Evolutionary conservation across 2,888 invertebrate species (phyloP).

Genomic region (Torymus auratus): DNA sequence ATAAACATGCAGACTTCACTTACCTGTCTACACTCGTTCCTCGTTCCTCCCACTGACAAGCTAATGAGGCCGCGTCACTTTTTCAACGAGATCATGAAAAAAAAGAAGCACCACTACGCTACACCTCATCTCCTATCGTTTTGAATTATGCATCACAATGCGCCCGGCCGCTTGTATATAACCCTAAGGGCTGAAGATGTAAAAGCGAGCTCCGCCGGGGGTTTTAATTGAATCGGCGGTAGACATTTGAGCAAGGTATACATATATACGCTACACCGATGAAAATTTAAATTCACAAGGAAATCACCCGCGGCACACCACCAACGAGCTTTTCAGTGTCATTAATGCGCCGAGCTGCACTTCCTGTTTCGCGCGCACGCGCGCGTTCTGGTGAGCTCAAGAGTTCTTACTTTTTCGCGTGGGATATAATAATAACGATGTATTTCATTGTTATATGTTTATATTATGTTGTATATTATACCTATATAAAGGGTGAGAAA

Average conservation of each 20-base stretch:
- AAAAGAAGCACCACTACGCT: constrained; percentile 12
- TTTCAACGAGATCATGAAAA: constrained; percentile 5
- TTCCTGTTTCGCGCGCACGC: constrained; percentile 15
- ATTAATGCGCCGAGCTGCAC: constrained; percentile 26
- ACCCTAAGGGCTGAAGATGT: constrained; percentile 30
- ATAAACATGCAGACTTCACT: too few species aligned
- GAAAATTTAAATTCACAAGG: constrained; percentile 50
- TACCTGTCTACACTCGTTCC: neutral
- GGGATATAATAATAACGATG: too few species aligned
- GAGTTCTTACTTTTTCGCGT: too few species aligned
- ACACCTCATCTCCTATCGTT: neutral
- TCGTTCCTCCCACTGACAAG: constrained; percentile 29
- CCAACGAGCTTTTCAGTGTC: constrained; percentile 13
- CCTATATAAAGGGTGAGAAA: too few species aligned
- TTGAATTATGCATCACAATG: constrained; percentile 49
- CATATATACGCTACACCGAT: neutral
- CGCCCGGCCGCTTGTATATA: constrained; percentile 19
- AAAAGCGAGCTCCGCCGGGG: constrained; percentile 16
- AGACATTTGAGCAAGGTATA: too few species aligned
- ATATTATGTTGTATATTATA: too few species aligned
- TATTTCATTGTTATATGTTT: too few species aligned
- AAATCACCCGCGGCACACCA: constrained; percentile 10
- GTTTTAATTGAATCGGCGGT: constrained; percentile 50
- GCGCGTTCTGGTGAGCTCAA: too few species aligned
- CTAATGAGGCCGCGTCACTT: constrained; percentile 32